phyloP scores from a whole-genome alignment of 2,797 vertebrate genomes.

The Novumbra hubbsi region DNA sequence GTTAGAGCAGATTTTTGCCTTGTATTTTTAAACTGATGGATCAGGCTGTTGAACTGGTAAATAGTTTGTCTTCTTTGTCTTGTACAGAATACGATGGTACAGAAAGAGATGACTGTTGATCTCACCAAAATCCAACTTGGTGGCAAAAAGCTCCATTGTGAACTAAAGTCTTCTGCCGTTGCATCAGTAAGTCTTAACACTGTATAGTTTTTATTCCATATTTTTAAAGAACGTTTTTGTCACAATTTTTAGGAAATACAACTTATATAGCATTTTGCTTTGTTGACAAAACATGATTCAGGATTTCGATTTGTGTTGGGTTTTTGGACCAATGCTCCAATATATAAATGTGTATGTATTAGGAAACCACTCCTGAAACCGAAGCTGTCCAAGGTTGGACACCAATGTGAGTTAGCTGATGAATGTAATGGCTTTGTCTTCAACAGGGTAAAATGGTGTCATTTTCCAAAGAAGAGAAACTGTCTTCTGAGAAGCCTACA shows the following conservation, averaged over 20 bases:
- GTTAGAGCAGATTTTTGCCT: no score
- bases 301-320: background rate
- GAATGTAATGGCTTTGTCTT: background rate
- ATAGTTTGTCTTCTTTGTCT: background rate
- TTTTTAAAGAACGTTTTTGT: background rate
- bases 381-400: background rate
- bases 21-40: background rate
- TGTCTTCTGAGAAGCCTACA: constrained; percentile 70
- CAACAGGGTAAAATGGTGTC: constrained; percentile 75
- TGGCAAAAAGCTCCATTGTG: background rate
- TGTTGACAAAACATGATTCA: background rate
- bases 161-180: background rate
- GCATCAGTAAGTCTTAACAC: background rate
- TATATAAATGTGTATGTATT: background rate
- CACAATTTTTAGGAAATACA: background rate
- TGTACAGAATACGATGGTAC: background rate
- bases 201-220: background rate
- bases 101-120: background rate
- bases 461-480: constrained; percentile 75
- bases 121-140: background rate
- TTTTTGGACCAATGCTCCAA: background rate
- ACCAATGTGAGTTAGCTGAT: background rate
- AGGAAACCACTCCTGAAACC: background rate
- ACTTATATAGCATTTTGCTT: background rate
- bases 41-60: background rate